Evolutionary conservation across 2,888 invertebrate species (phyloP), one percentile per base, ranked within the genome.

Genomic region (Drosophila macrospina): DNA sequence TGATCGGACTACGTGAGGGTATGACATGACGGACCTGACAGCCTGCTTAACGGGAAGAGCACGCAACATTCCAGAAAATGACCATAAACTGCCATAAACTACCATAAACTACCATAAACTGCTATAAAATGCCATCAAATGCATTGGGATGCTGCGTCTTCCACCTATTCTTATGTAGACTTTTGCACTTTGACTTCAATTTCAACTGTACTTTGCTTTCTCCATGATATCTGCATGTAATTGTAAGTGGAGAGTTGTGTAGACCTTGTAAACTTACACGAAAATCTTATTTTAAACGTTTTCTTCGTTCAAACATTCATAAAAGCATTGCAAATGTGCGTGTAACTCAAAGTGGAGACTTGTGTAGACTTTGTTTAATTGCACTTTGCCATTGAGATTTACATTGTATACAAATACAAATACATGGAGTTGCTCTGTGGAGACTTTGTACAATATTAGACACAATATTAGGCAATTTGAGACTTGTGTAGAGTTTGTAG

Each of bases 1-100:
- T 86, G 81, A 70, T 65, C 63, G 28, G 81, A 36, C 47, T 80
- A 62, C 70, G 56, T 52, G 56, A 61, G 56, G 16, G 47, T 15
- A 20, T 47, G 50, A 54, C n/a, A 45, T 62, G 55, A 42, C 34
- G 55, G 47, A 15, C 37, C 7, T 6, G 20, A 7, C 37, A 16
- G 15, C 16, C 15, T 4, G 3, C 11, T 15, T 16, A 47, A 8
- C 30, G 45, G 45, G 26, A n/a, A 44, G 26, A n/a, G 26, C 15
- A 32, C 30, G 20, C 26, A 51, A 26, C 37, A 37, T 20, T 20
- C 20, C 20, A 20, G 20, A 20, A 20, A 20, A 20, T 37, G 28
- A n/a, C 28, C 10, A 45, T 13, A 2, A 34, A 34, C 36, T 56
- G 36, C 28, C n/a, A n/a, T n/a, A n/a, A n/a, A n/a, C n/a, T n/a